Evolutionary conservation across 2,113 vertebrate species (phyloP).

Genomic region (Paedocypris sp.): DNA sequence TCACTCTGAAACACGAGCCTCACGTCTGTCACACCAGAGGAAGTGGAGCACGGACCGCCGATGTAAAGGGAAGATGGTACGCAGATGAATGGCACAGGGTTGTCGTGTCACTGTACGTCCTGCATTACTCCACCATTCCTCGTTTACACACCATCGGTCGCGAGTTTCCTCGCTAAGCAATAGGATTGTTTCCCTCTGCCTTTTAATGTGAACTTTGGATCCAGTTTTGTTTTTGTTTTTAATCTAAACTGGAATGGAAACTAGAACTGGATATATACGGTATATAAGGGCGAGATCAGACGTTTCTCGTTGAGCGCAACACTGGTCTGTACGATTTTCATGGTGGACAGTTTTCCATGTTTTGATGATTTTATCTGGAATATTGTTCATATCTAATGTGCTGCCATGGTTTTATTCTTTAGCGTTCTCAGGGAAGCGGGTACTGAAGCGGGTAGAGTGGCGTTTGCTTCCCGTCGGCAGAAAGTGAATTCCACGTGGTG

Average conservation of each 20-base stretch:
- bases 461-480: no score
- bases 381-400: conserved; percentile 26
- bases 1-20: conserved; percentile 12
- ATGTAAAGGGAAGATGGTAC: conserved; percentile 10
- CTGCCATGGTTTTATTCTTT: conserved; percentile 46
- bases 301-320: no score
- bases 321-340: no score
- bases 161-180: not conserved
- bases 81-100: conserved; percentile 28
- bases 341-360: no score
- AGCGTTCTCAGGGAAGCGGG: conserved; percentile 61
- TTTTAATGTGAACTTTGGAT: conserved; percentile 20
- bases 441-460: no score
- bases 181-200: conserved; percentile 10
- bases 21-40: conserved; percentile 17
- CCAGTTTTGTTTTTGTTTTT: not conserved
- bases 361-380: not conserved
- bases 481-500: no score
- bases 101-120: conserved; percentile 21
- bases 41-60: conserved; percentile 23
- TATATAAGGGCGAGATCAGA: no score
- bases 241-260: no score
- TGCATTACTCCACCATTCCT: conserved; percentile 13
- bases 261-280: no score
- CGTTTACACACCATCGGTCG: conserved; percentile 14